These are phyloP conservation scores for Hiodon alosoides DNA, from an alignment of 2,113 vertebrate species.

Conservation along the genomic window DNA sequence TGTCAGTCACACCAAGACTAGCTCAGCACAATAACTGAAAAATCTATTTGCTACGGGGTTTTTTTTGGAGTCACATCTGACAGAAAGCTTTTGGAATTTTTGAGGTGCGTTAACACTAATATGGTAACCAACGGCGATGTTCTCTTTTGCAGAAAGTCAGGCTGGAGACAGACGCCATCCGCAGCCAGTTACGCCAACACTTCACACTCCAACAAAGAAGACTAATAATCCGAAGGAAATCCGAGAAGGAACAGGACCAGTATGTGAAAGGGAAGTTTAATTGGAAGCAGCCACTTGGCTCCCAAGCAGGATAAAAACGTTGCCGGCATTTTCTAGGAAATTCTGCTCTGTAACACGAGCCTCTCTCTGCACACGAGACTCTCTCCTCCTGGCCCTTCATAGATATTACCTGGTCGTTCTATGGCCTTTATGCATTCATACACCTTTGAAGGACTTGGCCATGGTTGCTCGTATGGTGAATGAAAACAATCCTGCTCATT, in stretches of 20 bases:
- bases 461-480: no score
- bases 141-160: conserved; percentile 31
- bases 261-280: conserved; percentile 87
- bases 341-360: conserved; percentile 76
- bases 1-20: no score
- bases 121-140: no score
- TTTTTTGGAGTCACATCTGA: no score
- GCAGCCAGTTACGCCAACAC: conserved; percentile 70
- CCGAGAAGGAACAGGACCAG: conserved; percentile 65
- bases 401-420: conserved; percentile 51
- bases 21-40: no score
- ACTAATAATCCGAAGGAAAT: conserved; percentile 84
- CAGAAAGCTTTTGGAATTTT: no score
- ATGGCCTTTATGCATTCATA: no score
- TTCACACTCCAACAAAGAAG: conserved; percentile 82
- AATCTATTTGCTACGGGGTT: no score
- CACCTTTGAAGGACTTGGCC: no score
- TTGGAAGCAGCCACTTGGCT: conserved; percentile 84
- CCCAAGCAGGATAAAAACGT: conserved; percentile 85
- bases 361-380: conserved; percentile 77
- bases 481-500: no score
- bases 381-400: conserved; percentile 62
- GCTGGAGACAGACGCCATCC: conserved; percentile 80
- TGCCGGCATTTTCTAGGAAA: conserved; percentile 86
- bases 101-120: no score